Evolutionary conservation across 2,888 invertebrate species (phyloP).

Genomic region (Oscheius sp.): DNA sequence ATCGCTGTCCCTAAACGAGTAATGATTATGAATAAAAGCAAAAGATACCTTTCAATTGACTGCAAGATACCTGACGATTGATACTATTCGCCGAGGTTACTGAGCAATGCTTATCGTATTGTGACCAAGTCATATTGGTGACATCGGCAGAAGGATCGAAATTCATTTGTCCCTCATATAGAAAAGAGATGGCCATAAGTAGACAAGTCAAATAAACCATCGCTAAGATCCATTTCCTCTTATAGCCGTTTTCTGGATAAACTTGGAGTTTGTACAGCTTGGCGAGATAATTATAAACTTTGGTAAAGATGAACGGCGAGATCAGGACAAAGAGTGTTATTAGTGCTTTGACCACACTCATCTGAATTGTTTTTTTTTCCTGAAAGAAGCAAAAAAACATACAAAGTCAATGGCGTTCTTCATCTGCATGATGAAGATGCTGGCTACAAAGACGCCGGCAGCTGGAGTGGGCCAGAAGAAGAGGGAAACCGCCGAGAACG

Average conservation of each 20-base stretch:
- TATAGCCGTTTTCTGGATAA: slow-evolving; percentile 37
- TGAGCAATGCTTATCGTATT: slow-evolving; percentile 58
- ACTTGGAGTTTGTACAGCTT: slow-evolving; percentile 53
- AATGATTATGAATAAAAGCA: not conserved
- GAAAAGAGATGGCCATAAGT: slow-evolving; percentile 57
- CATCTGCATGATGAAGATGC: slow-evolving; percentile 22
- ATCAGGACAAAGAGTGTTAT: slow-evolving; percentile 54
- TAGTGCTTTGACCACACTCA: slow-evolving; percentile 45
- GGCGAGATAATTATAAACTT: slow-evolving; percentile 39
- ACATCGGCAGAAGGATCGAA: slow-evolving; percentile 54
- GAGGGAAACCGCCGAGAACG: slow-evolving; percentile 45
- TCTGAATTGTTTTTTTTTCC: slow-evolving; percentile 35
- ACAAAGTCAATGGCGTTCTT: slow-evolving; percentile 27
- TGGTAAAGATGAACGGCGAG: slow-evolving; percentile 52
- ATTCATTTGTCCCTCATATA: slow-evolving; percentile 55
- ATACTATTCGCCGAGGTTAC: slow-evolving; percentile 46
- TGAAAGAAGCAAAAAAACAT: not conserved
- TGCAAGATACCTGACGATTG: slow-evolving; percentile 49
- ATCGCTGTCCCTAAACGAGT: slow-evolving; percentile 50
- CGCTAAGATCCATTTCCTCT: slow-evolving; percentile 51
- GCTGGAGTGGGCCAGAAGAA: slow-evolving; percentile 31
- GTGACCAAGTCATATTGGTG: slow-evolving; percentile 64
- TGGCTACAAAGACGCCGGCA: slow-evolving; percentile 11
- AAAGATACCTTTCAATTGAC: slow-evolving; percentile 55
- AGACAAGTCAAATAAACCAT: slow-evolving; percentile 51